Conservation (phyloP, 2,797 vertebrate genomes). For the Podarcis lilfordi region DNA sequence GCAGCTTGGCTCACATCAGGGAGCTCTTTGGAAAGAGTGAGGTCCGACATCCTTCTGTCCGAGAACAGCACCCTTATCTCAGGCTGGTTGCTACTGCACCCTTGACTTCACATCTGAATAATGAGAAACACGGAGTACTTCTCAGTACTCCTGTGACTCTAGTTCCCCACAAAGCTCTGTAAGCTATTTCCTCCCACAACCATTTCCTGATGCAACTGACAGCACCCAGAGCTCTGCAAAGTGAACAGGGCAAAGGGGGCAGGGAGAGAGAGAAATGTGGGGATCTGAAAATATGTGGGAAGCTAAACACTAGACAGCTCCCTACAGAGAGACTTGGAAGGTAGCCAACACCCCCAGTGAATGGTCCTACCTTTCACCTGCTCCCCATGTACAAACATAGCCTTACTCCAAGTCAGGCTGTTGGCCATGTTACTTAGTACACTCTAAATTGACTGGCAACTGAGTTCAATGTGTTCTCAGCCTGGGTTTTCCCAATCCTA, state of each 20-base stretch:
- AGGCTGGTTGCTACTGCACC: neutral
- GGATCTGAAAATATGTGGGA: neutral
- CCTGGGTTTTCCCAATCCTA: neutral
- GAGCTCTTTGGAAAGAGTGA: slow-evolving; percentile 2
- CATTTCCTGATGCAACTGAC: slow-evolving; percentile 36
- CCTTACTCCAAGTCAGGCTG: too few relatives aligned
- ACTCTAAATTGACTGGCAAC: too few relatives aligned
- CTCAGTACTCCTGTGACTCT: neutral
- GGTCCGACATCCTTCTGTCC: neutral
- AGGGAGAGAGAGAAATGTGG: neutral
- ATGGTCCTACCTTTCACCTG: neutral
- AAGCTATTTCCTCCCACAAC: slow-evolving; percentile 36
- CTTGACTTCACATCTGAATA: neutral
- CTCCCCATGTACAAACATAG: neutral
- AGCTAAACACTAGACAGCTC: neutral
- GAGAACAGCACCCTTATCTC: neutral
- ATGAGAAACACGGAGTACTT: neutral
- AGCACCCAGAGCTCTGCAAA: neutral
- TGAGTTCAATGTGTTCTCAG: neutral
- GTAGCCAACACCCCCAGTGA: too few relatives aligned
- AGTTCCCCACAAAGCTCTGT: slow-evolving; percentile 5
- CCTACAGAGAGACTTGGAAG: neutral
- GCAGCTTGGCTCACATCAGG: slow-evolving; percentile 2
- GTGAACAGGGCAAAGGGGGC: neutral
- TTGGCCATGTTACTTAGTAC: too few relatives aligned